phyloP scores from a whole-genome alignment of 2,797 vertebrate species.

The Chaenodraco wilsoni region DNA sequence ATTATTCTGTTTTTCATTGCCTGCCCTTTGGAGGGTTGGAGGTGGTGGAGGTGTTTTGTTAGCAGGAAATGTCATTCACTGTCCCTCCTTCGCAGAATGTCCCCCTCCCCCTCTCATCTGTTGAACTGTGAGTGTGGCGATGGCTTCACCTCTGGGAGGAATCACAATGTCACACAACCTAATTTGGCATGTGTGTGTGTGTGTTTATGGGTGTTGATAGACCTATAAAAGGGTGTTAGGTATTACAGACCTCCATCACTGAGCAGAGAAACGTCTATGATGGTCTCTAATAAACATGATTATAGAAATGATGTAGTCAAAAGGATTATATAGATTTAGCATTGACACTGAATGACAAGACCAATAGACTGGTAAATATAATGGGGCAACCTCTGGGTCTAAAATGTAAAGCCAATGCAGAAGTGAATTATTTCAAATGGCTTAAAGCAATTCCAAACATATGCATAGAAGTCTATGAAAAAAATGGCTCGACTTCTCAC shows the following conservation, averaged over 20 bases:
- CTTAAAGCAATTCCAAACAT: too few species aligned
- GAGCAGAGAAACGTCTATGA: not conserved
- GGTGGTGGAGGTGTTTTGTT: constrained; percentile 45
- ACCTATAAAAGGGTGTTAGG: not conserved
- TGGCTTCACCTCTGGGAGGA: constrained; percentile 10
- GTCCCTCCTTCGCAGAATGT: constrained; percentile 23
- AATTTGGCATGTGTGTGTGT: not conserved
- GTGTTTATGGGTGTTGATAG: constrained; percentile 4
- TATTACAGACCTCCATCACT: not conserved
- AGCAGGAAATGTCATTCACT: constrained; percentile 51
- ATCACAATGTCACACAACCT: constrained; percentile 14
- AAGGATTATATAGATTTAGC: not conserved
- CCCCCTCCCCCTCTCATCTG: constrained; percentile 23
- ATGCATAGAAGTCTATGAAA: too few species aligned
- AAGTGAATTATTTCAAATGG: too few species aligned
- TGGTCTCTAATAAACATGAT: not conserved
- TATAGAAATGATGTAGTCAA: not conserved
- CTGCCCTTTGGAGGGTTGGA: constrained; percentile 37
- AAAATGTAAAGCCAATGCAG: too few species aligned
- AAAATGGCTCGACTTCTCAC: too few species aligned
- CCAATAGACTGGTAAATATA: not conserved
- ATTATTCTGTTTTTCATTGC: constrained; percentile 57
- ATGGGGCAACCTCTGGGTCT: too few species aligned
- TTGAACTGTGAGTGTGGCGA: constrained; percentile 39
- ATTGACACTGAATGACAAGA: not conserved